These are phyloP conservation scores for honey bee (Apis mellifera) DNA, from an alignment of 1,140 invertebrate species.

Conservation along the genomic window DNA sequence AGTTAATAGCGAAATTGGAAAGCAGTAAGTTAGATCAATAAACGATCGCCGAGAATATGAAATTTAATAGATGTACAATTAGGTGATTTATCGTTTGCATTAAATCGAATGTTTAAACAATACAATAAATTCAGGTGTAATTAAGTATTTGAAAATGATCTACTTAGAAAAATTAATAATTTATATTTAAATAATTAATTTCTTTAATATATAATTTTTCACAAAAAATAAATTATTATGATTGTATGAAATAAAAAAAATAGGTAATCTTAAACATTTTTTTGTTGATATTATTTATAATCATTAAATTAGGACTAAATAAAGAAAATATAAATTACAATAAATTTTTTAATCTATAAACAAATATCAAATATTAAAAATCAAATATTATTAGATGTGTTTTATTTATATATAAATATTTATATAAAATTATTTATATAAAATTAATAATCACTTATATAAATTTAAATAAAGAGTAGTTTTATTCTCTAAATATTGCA, in stretches of 20 bases:
- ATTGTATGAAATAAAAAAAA: not conserved
- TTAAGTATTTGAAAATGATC: not conserved
- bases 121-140: not conserved
- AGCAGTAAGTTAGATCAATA: not conserved
- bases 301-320: no score
- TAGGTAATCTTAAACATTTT: not conserved
- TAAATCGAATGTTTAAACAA: conserved; percentile 3
- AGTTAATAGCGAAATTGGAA: conserved; percentile 5
- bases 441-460: no score
- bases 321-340: no score
- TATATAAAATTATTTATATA: no score
- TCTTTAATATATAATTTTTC: not conserved
- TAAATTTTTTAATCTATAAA: no score
- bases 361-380: no score
- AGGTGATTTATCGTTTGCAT: conserved; percentile 2
- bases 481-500: no score
- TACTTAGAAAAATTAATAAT: not conserved
- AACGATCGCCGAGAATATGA: not conserved
- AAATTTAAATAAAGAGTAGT: no score
- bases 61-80: not conserved
- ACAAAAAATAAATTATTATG: not conserved
- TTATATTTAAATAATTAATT: not conserved
- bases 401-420: no score
- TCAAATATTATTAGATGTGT: no score
- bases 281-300: no score